Evolutionary conservation across 2,888 invertebrate genomes (phyloP), one percentile per base, ranked within the genome.

Genomic region (Drosophila multiciliata): DNA sequence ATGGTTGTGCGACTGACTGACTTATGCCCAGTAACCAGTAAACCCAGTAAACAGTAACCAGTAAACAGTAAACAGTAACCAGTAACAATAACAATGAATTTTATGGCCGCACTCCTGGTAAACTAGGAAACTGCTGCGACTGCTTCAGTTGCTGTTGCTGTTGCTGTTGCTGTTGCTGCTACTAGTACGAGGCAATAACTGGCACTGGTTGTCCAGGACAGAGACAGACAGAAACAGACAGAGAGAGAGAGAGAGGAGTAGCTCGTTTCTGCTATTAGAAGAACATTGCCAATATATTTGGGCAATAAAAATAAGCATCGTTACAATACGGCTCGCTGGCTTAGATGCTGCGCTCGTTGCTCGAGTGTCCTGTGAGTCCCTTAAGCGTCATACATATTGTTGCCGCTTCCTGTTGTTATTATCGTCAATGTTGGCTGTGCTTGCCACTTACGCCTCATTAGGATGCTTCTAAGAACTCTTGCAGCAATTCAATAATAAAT

Each of bases 391-490:
- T 67, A 75, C 64, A 67, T 55, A 72, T 62, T 68, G 69, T 42
- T 70, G 60, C 35, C 53, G 26, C 48, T 52, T 42, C 59, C 38
- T 64, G 40, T 35, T 52, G 20, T 38, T 45, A 45, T 48, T 57
- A 49, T 23, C 58, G 45, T 60, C 57, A 54, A 42, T 70, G 69
- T 54, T 55, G 53, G 54, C 75, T 84, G 69, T 83, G 82, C 81
- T 87, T 90, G 87, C 75, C 85, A 90, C 90, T 90, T 85, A 89
- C 87, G 90, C 87, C 82, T 90, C 85, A 85, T 85, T 90, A 90
- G 85, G 75, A 90, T 90, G 89, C 90, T 87, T 81, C 85, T 87
- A 78, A 75, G 90, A 87, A 81, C 90, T 84, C 71, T 78, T 84
- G 87, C 82, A 89, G 69, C 79, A 64, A 75, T 73, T 75, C 67